phyloP scores from a whole-genome alignment of 2,113 vertebrate genomes.

The Hepsetus odoe region DNA sequence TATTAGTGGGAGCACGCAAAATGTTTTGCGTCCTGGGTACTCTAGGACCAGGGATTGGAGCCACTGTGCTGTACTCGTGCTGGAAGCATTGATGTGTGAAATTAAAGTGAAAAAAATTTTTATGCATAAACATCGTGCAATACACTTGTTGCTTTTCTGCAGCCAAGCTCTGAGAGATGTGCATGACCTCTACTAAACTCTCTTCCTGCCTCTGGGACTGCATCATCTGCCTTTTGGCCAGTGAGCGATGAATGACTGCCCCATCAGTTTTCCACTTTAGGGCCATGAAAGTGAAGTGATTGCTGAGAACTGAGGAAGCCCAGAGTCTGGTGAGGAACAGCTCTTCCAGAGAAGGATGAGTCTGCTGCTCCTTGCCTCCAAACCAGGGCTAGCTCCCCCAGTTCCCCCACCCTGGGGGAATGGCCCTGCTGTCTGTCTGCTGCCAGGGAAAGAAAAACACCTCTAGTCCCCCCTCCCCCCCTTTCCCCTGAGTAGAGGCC shows the following conservation, averaged over 20 bases:
- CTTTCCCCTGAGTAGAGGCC: constrained; percentile 62
- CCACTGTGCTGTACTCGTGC: background rate
- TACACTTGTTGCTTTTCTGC: constrained; percentile 30
- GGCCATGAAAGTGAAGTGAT: constrained; percentile 45
- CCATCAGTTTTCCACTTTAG: constrained; percentile 49
- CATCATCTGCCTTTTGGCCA: background rate
- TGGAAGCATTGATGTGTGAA: background rate
- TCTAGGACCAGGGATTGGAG: background rate
- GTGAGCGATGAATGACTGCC: constrained; percentile 27
- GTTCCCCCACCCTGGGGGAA: constrained; percentile 48
- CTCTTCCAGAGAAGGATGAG: constrained; percentile 57
- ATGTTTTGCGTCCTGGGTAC: background rate
- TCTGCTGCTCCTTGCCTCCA: constrained; percentile 55
- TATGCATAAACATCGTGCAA: background rate
- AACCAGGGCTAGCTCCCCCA: constrained; percentile 44
- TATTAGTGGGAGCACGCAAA: background rate
- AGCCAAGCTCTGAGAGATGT: constrained; percentile 25
- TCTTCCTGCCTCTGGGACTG: constrained; percentile 4
- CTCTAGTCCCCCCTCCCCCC: constrained; percentile 7
- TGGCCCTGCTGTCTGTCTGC: constrained; percentile 65
- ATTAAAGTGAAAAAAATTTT: background rate
- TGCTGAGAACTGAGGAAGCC: constrained; percentile 45
- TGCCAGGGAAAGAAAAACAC: constrained; percentile 72
- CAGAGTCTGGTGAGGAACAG: constrained; percentile 44
- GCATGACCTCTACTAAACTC: constrained; percentile 31